Percentiles rank a stretch among this genome's conserved stretches.
Conservation (phyloP, 2,113 vertebrate species). For the Macroglossus sobrinus region DNA sequence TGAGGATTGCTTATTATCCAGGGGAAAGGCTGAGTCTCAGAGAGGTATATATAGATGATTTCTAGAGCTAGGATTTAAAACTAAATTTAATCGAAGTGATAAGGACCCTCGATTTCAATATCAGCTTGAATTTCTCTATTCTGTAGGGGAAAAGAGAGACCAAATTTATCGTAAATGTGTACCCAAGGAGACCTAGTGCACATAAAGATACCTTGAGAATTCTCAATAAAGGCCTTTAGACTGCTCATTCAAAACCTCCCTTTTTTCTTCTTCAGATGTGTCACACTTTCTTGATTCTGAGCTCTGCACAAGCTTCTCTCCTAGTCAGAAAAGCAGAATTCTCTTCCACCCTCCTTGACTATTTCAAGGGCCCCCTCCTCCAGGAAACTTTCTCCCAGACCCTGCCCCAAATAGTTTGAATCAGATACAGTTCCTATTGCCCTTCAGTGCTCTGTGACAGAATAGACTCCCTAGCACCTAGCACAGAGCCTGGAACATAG, state of each 20-base stretch:
- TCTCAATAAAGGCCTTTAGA: background rate
- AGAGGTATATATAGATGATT: too few species aligned
- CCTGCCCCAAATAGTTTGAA: background rate
- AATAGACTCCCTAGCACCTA: background rate
- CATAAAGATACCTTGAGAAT: background rate
- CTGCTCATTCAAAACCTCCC: background rate
- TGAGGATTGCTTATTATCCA: too few species aligned
- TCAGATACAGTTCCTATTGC: background rate
- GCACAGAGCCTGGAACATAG: background rate
- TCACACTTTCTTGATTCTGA: background rate
- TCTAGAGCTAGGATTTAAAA: too few species aligned
- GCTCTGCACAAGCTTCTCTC: background rate
- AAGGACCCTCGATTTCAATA: background rate
- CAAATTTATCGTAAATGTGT: background rate
- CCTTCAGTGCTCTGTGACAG: background rate
- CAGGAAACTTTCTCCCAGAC: background rate
- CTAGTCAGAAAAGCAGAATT: background rate
- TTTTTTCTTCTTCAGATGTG: background rate
- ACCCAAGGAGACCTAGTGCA: background rate
- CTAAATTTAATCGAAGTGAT: too few species aligned
- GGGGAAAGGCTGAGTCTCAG: too few species aligned
- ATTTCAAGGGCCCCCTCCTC: background rate
- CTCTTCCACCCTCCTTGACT: background rate
- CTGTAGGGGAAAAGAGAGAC: background rate
- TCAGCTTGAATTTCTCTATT: conserved; percentile 11